A percentile compares a stretch with the other conserved stretches of the same genome.
phyloP scores from a whole-genome alignment of 2,888 invertebrate genomes.

The Torymus auratus region DNA sequence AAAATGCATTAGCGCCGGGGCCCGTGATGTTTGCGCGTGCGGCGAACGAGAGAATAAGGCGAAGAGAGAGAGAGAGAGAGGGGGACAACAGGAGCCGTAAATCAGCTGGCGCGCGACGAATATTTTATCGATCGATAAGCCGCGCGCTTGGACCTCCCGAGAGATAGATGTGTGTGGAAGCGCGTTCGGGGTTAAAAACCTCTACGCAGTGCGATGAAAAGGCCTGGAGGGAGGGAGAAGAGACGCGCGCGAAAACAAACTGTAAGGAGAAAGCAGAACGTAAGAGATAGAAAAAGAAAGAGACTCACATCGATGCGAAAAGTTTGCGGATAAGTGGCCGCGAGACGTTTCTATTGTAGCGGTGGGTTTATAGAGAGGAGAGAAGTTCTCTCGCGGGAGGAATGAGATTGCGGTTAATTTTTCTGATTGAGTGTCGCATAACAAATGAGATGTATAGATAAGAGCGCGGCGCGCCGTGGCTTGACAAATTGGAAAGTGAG shows the following conservation, averaged over 20 bases:
- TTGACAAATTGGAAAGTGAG: constrained; percentile 44
- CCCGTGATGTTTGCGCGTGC: too few species aligned
- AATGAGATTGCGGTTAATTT: constrained; percentile 13
- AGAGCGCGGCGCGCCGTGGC: background rate
- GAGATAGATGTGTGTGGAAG: background rate
- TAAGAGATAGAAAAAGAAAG: background rate
- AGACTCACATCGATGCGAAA: constrained; percentile 1
- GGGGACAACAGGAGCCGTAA: constrained; percentile 51
- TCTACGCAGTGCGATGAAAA: constrained; percentile 22
- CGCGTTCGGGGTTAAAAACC: constrained; percentile 58
- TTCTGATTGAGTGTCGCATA: constrained; percentile 38
- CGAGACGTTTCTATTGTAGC: constrained; percentile 9
- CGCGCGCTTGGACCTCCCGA: constrained; percentile 30
- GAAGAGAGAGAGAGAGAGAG: constrained; percentile 13
- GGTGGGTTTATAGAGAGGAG: background rate
- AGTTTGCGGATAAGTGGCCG: background rate
- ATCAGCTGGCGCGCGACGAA: constrained; percentile 55
- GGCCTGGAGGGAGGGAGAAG: background rate
- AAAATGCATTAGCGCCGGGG: constrained; percentile 1
- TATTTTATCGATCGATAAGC: constrained; percentile 58
- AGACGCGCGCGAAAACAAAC: constrained; percentile 16
- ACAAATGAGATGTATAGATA: constrained; percentile 29
- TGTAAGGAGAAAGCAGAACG: background rate
- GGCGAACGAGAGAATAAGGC: too few species aligned
- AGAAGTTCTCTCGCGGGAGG: background rate